Evolutionary conservation across 2,888 invertebrate species (phyloP), one percentile per base, ranked within the genome.

Genomic region (Tetropium fuscum): DNA sequence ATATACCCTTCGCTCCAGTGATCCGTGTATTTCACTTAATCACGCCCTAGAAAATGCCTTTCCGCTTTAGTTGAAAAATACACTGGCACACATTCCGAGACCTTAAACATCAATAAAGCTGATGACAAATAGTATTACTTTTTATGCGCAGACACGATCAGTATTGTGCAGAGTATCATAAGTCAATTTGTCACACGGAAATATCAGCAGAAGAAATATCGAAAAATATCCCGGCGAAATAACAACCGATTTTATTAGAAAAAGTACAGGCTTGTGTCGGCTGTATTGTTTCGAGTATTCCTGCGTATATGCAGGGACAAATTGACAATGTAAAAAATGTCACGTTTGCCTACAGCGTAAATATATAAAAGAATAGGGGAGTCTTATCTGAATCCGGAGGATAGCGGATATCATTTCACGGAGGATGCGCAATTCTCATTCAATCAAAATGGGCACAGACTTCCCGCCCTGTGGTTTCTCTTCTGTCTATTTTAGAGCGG

Each of bases 331-430:
- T 62, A 68, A 75, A 74, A 76, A 74, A 74, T 73, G 74, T 75
- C 77, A 75, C 74, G 73, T 75, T 71, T 73, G 66, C 68, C 65
- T 61, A 58, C 53, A 41, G 48, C 51, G 60, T 49, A 64, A 62
- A 44, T 63, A 70, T 63, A 71, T 69, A 72, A 73, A 68, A 70
- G 70, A 70, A 71, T n/a, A n/a, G n/a, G n/a, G 72, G 70, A 68
- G 68, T 72, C 72, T 78, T 76, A 76, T 75, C 75, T 74, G 74
- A 74, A 75, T 75, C 71, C 73, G 71, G 70, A 72, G 71, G 72
- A 70, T 70, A 69, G 66, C 70, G 78, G 75, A 77, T 77, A 77
- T 78, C 78, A 78, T 78, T 78, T 78, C 78, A 78, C 78, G 77
- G 74, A 72, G 73, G 75, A 72, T 76, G 78, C 74, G 75, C 78